phyloP scores from a whole-genome alignment of 2,888 invertebrate genomes.

The Polymixis lichenea region DNA sequence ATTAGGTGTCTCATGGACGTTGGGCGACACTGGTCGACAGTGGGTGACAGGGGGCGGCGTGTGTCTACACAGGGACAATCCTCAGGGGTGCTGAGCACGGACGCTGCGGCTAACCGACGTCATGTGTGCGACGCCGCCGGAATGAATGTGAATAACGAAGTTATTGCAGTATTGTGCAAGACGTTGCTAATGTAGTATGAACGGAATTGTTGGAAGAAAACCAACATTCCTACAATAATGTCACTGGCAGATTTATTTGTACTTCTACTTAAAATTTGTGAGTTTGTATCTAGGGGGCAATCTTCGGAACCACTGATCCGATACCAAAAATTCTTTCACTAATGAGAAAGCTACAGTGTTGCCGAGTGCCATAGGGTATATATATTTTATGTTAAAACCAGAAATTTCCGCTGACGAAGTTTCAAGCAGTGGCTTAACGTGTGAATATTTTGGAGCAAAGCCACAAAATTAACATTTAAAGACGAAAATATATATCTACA shows the following conservation, averaged over 20 bases:
- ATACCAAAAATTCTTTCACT: too few species aligned
- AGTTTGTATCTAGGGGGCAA: not conserved
- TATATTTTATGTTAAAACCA: too few species aligned
- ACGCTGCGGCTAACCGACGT: constrained; percentile 61
- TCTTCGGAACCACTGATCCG: too few species aligned
- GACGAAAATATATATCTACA: not conserved
- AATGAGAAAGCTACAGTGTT: too few species aligned
- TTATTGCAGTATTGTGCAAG: constrained; percentile 37
- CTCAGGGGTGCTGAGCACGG: constrained; percentile 48
- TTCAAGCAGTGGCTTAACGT: not conserved
- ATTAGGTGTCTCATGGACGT: constrained; percentile 67
- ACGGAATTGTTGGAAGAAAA: not conserved
- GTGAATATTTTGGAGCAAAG: not conserved
- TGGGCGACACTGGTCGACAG: constrained; percentile 24
- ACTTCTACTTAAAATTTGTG: too few species aligned
- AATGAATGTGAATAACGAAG: constrained; percentile 40
- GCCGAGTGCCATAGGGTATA: too few species aligned
- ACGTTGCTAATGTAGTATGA: not conserved
- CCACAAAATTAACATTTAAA: not conserved
- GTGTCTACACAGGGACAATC: too few species aligned
- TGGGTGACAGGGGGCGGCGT: constrained; percentile 22
- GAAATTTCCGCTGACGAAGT: too few species aligned
- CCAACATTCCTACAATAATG: not conserved
- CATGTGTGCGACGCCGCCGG: constrained; percentile 32
- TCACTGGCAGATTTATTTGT: not conserved